Percentiles rank a stretch among this genome's conserved stretches.
Conservation (phyloP, 2,797 vertebrate species). For the Tokudaia muenninki region DNA sequence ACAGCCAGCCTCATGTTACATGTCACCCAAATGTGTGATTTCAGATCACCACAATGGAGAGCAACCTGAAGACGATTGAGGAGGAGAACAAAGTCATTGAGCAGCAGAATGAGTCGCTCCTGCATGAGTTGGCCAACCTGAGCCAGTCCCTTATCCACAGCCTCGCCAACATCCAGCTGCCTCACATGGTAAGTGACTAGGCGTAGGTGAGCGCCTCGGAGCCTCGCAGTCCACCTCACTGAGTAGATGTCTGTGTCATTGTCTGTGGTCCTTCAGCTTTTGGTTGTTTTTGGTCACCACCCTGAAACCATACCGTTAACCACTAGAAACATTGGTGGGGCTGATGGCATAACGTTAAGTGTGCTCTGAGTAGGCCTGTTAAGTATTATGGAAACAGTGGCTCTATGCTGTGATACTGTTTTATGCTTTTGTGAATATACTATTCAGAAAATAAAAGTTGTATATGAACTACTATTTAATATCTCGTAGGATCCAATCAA, state of each 20-base stretch:
- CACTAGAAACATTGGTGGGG: constrained; percentile 84
- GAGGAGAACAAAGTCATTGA: constrained; percentile 99
- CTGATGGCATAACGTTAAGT: constrained; percentile 85
- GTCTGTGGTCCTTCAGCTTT: constrained; percentile 85
- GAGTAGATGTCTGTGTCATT: constrained; percentile 82
- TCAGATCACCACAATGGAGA: constrained; percentile 99
- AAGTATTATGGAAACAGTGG: constrained; percentile 80
- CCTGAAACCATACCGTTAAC: constrained; percentile 86
- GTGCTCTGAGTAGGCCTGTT: constrained; percentile 84
- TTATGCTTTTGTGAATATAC: constrained; percentile 90
- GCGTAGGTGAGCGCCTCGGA: constrained; percentile 88
- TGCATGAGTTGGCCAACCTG: constrained; percentile 98
- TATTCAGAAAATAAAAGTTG: constrained; percentile 88
- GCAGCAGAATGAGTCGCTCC: constrained; percentile 98
- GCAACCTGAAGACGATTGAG: constrained; percentile 98
- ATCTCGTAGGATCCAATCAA: constrained; percentile 97
- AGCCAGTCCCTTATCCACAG: constrained; percentile 99
- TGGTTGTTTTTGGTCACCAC: constrained; percentile 86
- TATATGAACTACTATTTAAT: constrained; percentile 92
- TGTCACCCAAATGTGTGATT: constrained; percentile 85
- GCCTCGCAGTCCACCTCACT: constrained; percentile 83
- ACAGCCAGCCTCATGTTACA: constrained; percentile 53
- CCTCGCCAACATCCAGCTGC: constrained; percentile 99
- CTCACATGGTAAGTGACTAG: constrained; percentile 96
- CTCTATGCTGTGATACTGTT: constrained; percentile 84